These are phyloP conservation scores for Ceratitis capitata DNA, from an alignment of 1,140 invertebrate genomes.

Conservation along the genomic window DNA sequence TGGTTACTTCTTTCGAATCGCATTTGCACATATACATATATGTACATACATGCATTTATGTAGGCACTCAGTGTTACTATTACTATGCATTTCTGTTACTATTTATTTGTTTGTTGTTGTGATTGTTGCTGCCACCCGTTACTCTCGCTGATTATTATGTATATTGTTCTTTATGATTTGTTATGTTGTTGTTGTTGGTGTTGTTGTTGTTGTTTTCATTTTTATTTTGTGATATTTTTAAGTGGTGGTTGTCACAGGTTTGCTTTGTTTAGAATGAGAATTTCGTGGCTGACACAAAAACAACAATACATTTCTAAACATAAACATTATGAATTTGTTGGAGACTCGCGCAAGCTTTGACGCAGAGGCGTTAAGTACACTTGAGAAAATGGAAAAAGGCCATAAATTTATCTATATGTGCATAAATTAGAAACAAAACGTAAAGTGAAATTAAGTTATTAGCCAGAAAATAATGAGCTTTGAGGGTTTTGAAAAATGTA, in stretches of 20 bases:
- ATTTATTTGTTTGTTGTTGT: too few relatives aligned
- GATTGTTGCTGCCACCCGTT: too few relatives aligned
- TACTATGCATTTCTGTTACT: too few relatives aligned
- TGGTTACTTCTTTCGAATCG: conserved; percentile 8
- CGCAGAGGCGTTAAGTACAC: neutral
- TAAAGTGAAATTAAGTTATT: neutral
- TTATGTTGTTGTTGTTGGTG: neutral
- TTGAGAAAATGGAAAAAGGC: neutral
- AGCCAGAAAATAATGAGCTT: too few relatives aligned
- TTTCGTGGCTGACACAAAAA: conserved; percentile 16
- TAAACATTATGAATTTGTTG: neutral
- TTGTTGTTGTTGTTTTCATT: neutral
- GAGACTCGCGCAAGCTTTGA: neutral
- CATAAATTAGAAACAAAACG: neutral
- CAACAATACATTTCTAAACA: neutral
- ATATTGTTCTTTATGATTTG: too few relatives aligned
- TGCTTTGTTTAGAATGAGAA: conserved; percentile 32
- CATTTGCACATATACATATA: neutral
- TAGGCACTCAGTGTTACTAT: too few relatives aligned
- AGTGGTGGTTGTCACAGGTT: neutral
- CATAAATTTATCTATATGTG: neutral
- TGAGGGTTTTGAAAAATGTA: too few relatives aligned
- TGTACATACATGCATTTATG: too few relatives aligned
- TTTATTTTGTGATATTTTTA: neutral
- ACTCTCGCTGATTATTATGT: too few relatives aligned